Base-by-base conservation (phyloP, 1,140 invertebrate genomes). In the Drosophila aff. region DNA sequence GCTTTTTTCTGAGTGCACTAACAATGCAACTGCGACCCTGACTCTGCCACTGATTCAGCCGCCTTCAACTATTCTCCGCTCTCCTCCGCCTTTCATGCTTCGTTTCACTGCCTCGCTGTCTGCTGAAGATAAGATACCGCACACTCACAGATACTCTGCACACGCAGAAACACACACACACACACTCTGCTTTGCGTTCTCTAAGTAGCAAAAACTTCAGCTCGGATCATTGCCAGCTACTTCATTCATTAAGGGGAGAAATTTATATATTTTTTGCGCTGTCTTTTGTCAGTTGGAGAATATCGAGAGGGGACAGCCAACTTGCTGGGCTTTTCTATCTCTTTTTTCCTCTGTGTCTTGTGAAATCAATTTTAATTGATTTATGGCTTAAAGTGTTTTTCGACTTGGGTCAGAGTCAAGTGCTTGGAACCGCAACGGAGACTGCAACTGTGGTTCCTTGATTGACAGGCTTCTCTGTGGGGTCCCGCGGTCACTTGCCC, bases 341-440 rank as follows among this genome's bases (percentile, higher is more conserved):
- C 49, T 16, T 43, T 49, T 15, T 6, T n/a, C 4, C 36, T 31
- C 8, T 13, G 23, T 50, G 43, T 57, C 58, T 59, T 21, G 50
- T 31, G 36, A 84, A 87, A 89, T 87, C 84, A 89, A 89, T 89
- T 87, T 87, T 87, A 87, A 87, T 89, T 87, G 83, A 87, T 87
- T 87, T 87, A 87, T 89, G 84, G 78, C 84, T 73, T 78, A 78
- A 83, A 87, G 83, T 87, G 83, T 87, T 87, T 87, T 83, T 82
- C 59, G 64, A 63, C 67, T 80, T 60, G 72, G 74, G 73, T 68
- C 75, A 80, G 67, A 81, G 77, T 74, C 80, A 76, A 83, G 72
- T 83, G 64, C 71, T 31, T 61, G 53, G 18, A 53, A 67, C 59
- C 38, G 49, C 36, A 68, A 36, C 63, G 46, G 38, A 28, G 44